These are phyloP conservation scores for Ochlodes sylvanus DNA, from an alignment of 2,888 invertebrate species.

Conservation along the genomic window DNA sequence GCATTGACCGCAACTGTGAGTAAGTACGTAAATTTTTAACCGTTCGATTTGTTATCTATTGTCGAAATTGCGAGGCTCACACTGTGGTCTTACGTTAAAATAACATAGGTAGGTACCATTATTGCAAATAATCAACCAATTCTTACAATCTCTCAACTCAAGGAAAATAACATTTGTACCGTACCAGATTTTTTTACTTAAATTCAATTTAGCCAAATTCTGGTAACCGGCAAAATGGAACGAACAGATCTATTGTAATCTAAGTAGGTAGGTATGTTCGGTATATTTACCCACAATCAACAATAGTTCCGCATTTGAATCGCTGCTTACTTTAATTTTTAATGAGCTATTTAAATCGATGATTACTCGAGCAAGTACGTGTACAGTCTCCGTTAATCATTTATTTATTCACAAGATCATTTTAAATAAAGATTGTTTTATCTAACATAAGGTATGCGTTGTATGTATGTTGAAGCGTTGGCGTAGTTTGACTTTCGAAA, in stretches of 20 bases:
- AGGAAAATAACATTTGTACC: background rate
- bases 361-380: constrained; percentile 6
- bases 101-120: too few relatives aligned
- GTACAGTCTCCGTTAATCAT: background rate
- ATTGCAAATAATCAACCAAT: background rate
- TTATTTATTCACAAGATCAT: too few relatives aligned
- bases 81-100: too few relatives aligned
- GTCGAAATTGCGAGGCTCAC: too few relatives aligned
- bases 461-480: too few relatives aligned
- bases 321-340: background rate
- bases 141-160: background rate
- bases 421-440: too few relatives aligned
- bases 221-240: background rate
- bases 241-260: constrained; percentile 4
- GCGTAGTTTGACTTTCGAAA: too few relatives aligned
- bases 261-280: background rate
- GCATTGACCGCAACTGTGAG: background rate
- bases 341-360: constrained; percentile 1
- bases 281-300: background rate
- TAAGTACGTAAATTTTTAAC: too few relatives aligned
- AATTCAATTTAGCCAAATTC: background rate
- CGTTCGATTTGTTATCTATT: too few relatives aligned
- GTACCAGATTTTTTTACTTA: constrained; percentile 3
- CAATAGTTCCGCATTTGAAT: constrained; percentile 5
- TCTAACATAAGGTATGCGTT: too few relatives aligned